Evolutionary conservation across 2,113 vertebrate genomes (phyloP).

Genomic region (Sinosuthora webbiana): DNA sequence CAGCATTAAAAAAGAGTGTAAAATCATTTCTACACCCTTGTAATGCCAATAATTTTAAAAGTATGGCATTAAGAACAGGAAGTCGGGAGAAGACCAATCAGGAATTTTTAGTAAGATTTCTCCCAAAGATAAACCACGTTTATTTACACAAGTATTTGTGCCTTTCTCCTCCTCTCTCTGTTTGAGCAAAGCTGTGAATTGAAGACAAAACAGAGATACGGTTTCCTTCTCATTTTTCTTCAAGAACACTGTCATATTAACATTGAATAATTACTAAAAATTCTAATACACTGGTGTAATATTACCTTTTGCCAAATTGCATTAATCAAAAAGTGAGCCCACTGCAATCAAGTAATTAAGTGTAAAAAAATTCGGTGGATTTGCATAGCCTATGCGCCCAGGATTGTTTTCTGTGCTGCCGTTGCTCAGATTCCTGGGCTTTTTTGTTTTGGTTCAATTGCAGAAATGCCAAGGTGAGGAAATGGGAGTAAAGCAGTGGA

Average conservation of each 20-base stretch:
- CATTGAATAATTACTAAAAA: slow-evolving; percentile 78
- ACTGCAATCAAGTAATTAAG: slow-evolving; percentile 78
- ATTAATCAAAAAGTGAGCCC: slow-evolving; percentile 79
- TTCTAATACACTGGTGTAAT: slow-evolving; percentile 74
- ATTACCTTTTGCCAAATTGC: slow-evolving; percentile 81
- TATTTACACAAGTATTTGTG: slow-evolving; percentile 71
- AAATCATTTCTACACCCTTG: slow-evolving; percentile 64
- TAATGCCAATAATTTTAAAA: slow-evolving; percentile 73
- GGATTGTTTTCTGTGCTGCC: slow-evolving; percentile 37
- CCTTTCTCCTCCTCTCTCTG: slow-evolving; percentile 26
- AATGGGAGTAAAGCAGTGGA: neutral
- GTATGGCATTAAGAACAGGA: slow-evolving; percentile 50
- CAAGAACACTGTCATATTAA: slow-evolving; percentile 75
- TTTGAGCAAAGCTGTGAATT: slow-evolving; percentile 55
- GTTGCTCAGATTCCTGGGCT: neutral
- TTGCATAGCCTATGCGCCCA: slow-evolving; percentile 55
- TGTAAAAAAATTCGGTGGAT: slow-evolving; percentile 5
- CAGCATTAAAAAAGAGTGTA: slow-evolving; percentile 58
- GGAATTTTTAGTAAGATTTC: slow-evolving; percentile 64
- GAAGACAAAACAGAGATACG: slow-evolving; percentile 60
- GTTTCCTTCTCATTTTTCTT: slow-evolving; percentile 74
- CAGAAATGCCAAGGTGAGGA: slow-evolving; percentile 12
- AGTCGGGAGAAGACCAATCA: slow-evolving; percentile 44
- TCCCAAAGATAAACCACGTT: slow-evolving; percentile 65
- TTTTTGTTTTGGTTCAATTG: slow-evolving; percentile 16